Conservation (phyloP, 2,888 invertebrate genomes). For the Athetis lepigone region DNA sequence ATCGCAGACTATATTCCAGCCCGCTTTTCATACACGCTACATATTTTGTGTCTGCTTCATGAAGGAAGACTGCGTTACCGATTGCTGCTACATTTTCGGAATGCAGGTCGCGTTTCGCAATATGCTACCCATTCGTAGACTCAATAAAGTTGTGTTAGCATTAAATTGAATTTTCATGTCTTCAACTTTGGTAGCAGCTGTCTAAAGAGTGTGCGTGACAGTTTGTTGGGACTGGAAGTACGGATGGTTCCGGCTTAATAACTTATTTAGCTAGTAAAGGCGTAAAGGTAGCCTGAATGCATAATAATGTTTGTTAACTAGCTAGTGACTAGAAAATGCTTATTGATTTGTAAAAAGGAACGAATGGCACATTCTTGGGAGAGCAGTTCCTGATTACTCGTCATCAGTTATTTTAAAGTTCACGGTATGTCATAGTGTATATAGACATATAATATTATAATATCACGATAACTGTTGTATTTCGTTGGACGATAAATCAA, state of each 20-base stretch:
- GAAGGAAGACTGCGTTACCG: slow-evolving; percentile 14
- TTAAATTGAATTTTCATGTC: slow-evolving; percentile 43
- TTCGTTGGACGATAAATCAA: background rate
- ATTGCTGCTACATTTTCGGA: slow-evolving; percentile 19
- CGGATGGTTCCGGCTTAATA: slow-evolving; percentile 21
- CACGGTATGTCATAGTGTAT: too few species aligned
- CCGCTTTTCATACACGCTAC: slow-evolving; percentile 36
- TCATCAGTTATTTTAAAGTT: background rate
- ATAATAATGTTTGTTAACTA: background rate
- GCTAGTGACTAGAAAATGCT: background rate
- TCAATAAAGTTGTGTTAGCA: slow-evolving; percentile 28
- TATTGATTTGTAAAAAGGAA: background rate
- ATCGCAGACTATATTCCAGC: slow-evolving; percentile 67
- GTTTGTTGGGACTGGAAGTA: slow-evolving; percentile 41
- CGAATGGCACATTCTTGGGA: too few species aligned
- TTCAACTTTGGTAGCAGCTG: slow-evolving; percentile 45
- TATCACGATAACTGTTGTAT: background rate
- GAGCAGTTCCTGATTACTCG: background rate
- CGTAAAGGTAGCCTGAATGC: background rate
- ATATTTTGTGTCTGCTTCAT: slow-evolving; percentile 36
- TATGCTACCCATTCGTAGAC: slow-evolving; percentile 8
- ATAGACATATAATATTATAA: too few species aligned
- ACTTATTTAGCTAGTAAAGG: slow-evolving; percentile 8
- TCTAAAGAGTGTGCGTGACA: slow-evolving; percentile 26
- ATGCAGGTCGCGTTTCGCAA: slow-evolving; percentile 23